Evolutionary conservation across 2,888 invertebrate species (phyloP).

Genomic region (Eumerus sabulonum): DNA sequence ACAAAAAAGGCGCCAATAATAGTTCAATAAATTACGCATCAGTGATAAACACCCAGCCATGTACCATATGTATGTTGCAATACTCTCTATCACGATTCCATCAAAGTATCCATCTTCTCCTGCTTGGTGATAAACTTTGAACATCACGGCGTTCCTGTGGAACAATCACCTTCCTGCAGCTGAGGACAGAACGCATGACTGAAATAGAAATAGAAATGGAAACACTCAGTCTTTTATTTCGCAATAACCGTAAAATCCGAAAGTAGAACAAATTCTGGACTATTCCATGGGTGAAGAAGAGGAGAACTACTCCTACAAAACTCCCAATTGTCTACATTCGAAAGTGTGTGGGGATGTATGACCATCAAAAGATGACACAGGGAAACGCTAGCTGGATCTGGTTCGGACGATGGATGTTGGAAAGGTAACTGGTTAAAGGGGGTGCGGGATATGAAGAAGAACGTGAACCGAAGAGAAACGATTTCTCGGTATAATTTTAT

Average conservation of each 20-base stretch:
- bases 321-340: slow-evolving; percentile 4
- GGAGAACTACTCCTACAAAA: neutral
- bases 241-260: slow-evolving; percentile 63
- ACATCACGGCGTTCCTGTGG: neutral
- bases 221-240: slow-evolving; percentile 61
- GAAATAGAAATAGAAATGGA: slow-evolving; percentile 29
- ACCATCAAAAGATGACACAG: slow-evolving; percentile 51
- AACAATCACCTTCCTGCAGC: slow-evolving; percentile 8
- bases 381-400: slow-evolving; percentile 47
- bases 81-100: slow-evolving; percentile 6
- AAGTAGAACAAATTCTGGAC: slow-evolving; percentile 60
- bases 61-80: slow-evolving; percentile 5
- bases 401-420: neutral
- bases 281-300: neutral
- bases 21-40: slow-evolving; percentile 49
- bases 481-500: slow-evolving; percentile 58
- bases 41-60: slow-evolving; percentile 47
- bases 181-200: slow-evolving; percentile 45
- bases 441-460: slow-evolving; percentile 11
- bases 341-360: slow-evolving; percentile 1
- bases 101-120: slow-evolving; percentile 5
- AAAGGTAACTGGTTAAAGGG: slow-evolving; percentile 7
- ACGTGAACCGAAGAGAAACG: slow-evolving; percentile 41
- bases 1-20: slow-evolving; percentile 45
- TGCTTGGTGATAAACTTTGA: slow-evolving; percentile 9